phyloP scores from a whole-genome alignment of 2,888 invertebrate genomes.

The Heteropelma amictum region DNA sequence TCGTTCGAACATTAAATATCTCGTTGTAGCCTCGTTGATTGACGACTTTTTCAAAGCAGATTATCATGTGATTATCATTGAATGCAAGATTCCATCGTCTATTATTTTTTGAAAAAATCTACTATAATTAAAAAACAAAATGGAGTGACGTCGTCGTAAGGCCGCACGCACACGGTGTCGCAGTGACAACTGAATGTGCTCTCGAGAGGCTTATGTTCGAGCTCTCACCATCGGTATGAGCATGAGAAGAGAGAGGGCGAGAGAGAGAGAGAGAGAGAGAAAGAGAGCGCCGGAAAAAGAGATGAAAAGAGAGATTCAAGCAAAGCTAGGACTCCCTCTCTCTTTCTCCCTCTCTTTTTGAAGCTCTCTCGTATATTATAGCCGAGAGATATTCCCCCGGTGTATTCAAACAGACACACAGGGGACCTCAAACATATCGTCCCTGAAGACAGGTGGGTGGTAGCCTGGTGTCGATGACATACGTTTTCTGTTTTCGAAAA shows the following conservation, averaged over 20 bases:
- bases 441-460: constrained; percentile 55
- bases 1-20: too few species aligned
- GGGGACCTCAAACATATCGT: constrained; percentile 52
- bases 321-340: constrained; percentile 55
- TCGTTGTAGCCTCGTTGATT: too few species aligned
- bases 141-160: constrained; percentile 50
- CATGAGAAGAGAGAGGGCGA: constrained; percentile 47
- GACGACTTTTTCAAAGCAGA: too few species aligned
- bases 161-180: constrained; percentile 64
- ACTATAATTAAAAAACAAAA: neutral
- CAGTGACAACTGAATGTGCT: constrained; percentile 70
- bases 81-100: too few species aligned
- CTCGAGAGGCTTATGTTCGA: constrained; percentile 23
- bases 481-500: neutral
- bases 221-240: constrained; percentile 51
- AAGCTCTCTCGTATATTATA: constrained; percentile 46
- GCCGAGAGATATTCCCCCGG: constrained; percentile 27
- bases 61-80: too few species aligned
- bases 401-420: constrained; percentile 9
- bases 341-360: constrained; percentile 32
- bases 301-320: constrained; percentile 60
- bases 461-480: constrained; percentile 16
- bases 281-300: constrained; percentile 43
- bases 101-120: neutral
- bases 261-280: constrained; percentile 39